phyloP scores from a whole-genome alignment of 2,888 invertebrate genomes.

The Agelastica alni region DNA sequence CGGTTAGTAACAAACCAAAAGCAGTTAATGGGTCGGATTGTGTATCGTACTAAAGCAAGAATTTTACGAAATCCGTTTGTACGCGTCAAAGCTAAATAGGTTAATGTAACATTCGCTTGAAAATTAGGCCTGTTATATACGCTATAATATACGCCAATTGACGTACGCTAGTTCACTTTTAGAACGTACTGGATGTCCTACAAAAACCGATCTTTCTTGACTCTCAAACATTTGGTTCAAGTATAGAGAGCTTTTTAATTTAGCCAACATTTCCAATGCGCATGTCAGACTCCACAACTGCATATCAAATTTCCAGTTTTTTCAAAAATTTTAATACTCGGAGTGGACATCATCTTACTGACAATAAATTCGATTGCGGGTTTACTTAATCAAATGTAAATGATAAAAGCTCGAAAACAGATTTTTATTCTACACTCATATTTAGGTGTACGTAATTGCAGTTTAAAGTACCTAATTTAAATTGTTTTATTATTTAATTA shows the following conservation, averaged over 20 bases:
- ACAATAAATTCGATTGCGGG: too few species aligned
- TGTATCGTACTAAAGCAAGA: slow-evolving; percentile 28
- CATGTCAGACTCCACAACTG: slow-evolving; percentile 16
- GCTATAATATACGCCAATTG: not conserved
- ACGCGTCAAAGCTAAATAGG: slow-evolving; percentile 20
- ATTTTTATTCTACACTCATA: too few species aligned
- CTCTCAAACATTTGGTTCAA: slow-evolving; percentile 12
- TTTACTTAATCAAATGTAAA: too few species aligned
- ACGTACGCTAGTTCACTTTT: slow-evolving; percentile 22
- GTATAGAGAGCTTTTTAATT: slow-evolving; percentile 5
- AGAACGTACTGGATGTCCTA: slow-evolving; percentile 27
- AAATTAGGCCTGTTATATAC: slow-evolving; percentile 16
- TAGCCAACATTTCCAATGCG: slow-evolving; percentile 6
- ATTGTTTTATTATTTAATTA: too few species aligned
- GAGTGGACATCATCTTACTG: too few species aligned
- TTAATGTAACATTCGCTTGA: slow-evolving; percentile 21
- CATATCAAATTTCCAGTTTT: slow-evolving; percentile 20
- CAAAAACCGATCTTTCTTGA: slow-evolving; percentile 16
- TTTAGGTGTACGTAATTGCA: too few species aligned
- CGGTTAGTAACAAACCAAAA: slow-evolving; percentile 4
- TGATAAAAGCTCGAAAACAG: too few species aligned
- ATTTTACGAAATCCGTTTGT: slow-evolving; percentile 26
- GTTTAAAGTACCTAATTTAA: too few species aligned
- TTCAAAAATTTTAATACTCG: not conserved
- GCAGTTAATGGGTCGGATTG: slow-evolving; percentile 7